Evolutionary conservation across 1,140 invertebrate genomes (phyloP).

Genomic region (Halotydeus destructor): DNA sequence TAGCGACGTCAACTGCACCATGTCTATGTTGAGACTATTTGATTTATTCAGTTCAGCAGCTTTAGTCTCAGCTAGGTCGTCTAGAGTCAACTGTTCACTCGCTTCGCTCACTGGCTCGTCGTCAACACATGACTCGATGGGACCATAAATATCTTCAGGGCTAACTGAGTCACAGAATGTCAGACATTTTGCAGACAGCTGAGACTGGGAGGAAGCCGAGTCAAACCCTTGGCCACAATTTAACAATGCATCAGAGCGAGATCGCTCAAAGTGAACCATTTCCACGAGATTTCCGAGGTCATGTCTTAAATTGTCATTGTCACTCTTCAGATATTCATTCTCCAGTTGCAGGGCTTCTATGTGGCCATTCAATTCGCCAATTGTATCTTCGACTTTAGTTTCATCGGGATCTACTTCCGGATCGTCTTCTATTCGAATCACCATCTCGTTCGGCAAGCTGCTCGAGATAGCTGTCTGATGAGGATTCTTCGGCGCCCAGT

Average conservation of each 20-base stretch:
- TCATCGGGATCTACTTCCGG: neutral
- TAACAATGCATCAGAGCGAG: neutral
- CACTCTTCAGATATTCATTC: neutral
- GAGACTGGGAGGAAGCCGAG: neutral
- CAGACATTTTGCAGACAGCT: neutral
- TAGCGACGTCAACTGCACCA: no score
- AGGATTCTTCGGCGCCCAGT: constrained; percentile 3
- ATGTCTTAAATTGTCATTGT: constrained; percentile 1
- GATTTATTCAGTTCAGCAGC: no score
- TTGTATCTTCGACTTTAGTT: neutral
- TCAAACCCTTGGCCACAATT: no score
- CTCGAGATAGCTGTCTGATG: neutral
- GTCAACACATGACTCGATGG: neutral
- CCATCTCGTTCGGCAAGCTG: neutral
- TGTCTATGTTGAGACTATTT: neutral
- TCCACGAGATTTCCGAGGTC: neutral
- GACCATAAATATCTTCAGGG: constrained; percentile 1
- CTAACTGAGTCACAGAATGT: constrained; percentile 2
- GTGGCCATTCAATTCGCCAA: neutral
- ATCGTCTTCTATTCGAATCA: neutral
- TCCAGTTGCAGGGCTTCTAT: neutral
- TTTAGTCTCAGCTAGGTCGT: neutral
- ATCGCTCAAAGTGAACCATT: neutral
- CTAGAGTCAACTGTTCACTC: no score
- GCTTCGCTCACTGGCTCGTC: neutral